phyloP scores from a whole-genome alignment of 53 echinoderm and acorn worm genomes.

The Holothuria scabra region DNA sequence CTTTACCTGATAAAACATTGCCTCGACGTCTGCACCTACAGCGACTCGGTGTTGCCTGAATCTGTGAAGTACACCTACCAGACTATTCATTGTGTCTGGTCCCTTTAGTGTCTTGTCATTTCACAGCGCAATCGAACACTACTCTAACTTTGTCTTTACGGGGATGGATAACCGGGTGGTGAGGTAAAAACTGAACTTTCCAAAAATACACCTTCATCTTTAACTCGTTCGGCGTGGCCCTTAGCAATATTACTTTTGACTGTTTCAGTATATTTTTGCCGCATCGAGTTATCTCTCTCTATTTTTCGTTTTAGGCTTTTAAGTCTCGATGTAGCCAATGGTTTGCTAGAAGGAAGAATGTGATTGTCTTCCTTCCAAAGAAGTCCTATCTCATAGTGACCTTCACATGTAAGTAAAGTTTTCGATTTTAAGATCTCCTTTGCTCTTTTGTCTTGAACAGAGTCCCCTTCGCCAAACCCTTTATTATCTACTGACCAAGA shows the following conservation, averaged over 20 bases:
- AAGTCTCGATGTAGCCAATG: conserved; percentile 50
- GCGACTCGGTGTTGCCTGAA: conserved; percentile 50
- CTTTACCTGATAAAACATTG: conserved; percentile 48
- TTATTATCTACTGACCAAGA: conserved; percentile 52
- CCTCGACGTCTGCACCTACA: conserved; percentile 45
- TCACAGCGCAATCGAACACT: conserved; percentile 46
- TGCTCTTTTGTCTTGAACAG: conserved; percentile 64
- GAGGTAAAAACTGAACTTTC: conserved; percentile 26
- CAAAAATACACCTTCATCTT: conserved; percentile 14
- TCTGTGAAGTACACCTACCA: conserved; percentile 42
- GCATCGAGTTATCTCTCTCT: too few relatives aligned
- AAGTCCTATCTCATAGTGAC: conserved; percentile 65
- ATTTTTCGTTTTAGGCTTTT: conserved; percentile 42
- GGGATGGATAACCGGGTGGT: conserved; percentile 40
- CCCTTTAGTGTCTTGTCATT: conserved; percentile 34
- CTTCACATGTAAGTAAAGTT: conserved; percentile 43
- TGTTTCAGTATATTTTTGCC: conserved; percentile 56
- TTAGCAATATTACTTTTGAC: conserved; percentile 60
- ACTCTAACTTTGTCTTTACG: conserved; percentile 49
- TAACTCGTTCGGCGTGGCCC: conserved; percentile 52
- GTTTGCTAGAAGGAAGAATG: conserved; percentile 48
- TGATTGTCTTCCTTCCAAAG: conserved; percentile 57
- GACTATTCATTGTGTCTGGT: conserved; percentile 36
- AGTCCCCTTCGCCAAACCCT: conserved; percentile 48
- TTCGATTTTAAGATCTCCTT: conserved; percentile 43